Evolutionary conservation across 2,888 invertebrate genomes (phyloP), one percentile per base, ranked within the genome.

Genomic region (Troides oblongomaculatus): DNA sequence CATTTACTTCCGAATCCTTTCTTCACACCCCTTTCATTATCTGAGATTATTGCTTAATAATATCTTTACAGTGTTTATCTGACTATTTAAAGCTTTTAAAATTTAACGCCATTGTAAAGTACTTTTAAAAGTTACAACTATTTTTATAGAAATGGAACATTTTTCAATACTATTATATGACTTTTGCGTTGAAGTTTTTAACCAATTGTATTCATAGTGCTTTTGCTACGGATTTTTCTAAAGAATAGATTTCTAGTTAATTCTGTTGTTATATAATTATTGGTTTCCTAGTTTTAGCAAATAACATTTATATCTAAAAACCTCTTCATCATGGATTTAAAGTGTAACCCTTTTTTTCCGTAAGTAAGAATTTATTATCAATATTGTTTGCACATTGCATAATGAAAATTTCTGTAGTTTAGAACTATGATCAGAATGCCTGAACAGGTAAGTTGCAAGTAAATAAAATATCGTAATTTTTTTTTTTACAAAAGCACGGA

Each of bases 41-140:
- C 74, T 75, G 77, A 78, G 78, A 82, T 84, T 86, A 84, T 89
- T 86, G 84, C 83, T 84, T 88, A 87, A 86, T 88, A 87, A 87
- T 88, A 78, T 86, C 84, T 87, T 88, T 81, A 88, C 87, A 84
- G 81, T 85, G 84, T 84, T 77, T 79, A 79, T 84, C 79, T 77
- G 72, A 72, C 75, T 76, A 79, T 74, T 79, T 75, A 82, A 84
- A 81, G 81, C 81, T 81, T 67, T 46, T 61, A 70, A 67, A 67
- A 61, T 64, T 70, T 61, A 64, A n/a, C 18, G 23, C 67, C 46
- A 63, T 67, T 60, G 56, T 43, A 25, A 23, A 17, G 25, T 4
- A 21, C 65, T 21, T 57, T 50, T 39, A 23, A n/a, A 62, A 59
- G 62, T 70, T 68, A 57, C 36, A 30, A 70, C 53, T 53, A 66